These are phyloP conservation scores for Byasa hedistus DNA, from an alignment of 2,888 invertebrate species.

Conservation along the genomic window DNA sequence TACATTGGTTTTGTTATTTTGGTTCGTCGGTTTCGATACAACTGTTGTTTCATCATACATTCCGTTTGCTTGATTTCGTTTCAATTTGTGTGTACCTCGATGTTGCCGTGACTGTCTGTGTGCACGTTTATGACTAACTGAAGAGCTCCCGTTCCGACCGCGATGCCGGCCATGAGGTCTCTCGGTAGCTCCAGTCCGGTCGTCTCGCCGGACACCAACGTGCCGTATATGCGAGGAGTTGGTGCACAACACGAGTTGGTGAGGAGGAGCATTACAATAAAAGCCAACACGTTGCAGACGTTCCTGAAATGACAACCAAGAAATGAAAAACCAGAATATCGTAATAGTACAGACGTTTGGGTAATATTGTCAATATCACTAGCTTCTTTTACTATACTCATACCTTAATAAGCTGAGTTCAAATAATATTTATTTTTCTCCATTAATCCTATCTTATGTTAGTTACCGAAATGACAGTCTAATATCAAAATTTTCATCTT, in stretches of 20 bases:
- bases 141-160: constrained; percentile 56
- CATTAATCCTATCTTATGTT: no score
- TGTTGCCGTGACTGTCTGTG: constrained; percentile 69
- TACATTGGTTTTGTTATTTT: no score
- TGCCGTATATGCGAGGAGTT: constrained; percentile 42
- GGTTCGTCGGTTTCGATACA: not conserved
- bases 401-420: no score
- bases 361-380: no score
- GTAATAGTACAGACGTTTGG: no score
- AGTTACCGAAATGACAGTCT: no score
- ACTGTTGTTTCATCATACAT: not conserved
- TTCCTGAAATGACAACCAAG: constrained; percentile 54
- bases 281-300: constrained; percentile 43
- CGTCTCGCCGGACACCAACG: constrained; percentile 58
- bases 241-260: constrained; percentile 51
- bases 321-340: no score
- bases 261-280: constrained; percentile 42
- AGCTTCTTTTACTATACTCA: no score
- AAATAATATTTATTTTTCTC: no score
- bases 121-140: constrained; percentile 69
- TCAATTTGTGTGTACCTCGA: constrained; percentile 66
- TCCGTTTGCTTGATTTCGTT: not conserved
- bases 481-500: no score
- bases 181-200: constrained; percentile 66
- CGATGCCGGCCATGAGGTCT: constrained; percentile 57